Percentiles rank a stretch among this genome's conserved stretches.
Conservation (phyloP, 1,140 invertebrate genomes). For the Bombus cullumanus region DNA sequence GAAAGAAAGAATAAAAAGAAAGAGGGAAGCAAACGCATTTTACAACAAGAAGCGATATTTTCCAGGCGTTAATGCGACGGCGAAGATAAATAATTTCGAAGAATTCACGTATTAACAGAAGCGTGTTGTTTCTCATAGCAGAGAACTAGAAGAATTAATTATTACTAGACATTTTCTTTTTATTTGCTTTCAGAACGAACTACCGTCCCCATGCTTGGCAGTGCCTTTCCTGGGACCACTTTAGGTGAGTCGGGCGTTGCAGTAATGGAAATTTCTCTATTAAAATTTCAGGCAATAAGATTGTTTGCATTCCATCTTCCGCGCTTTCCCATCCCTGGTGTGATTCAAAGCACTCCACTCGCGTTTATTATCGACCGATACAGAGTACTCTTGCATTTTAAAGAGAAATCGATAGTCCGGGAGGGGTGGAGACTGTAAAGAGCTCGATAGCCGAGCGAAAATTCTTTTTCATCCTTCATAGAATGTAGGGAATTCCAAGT, state of each 20-base stretch:
- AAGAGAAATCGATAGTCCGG: conserved; percentile 21
- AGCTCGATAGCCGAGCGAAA: neutral
- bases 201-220: conserved; percentile 67
- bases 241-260: conserved; percentile 66
- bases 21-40: no score
- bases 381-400: conserved; percentile 32
- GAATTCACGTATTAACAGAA: neutral
- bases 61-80: neutral
- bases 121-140: neutral
- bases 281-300: conserved; percentile 48
- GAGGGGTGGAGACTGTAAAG: no score
- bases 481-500: no score
- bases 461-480: neutral
- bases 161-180: conserved; percentile 14
- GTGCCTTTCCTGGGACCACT: conserved; percentile 59
- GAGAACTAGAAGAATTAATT: conserved; percentile 26
- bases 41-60: neutral
- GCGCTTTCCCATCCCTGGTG: conserved; percentile 4
- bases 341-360: conserved; percentile 26
- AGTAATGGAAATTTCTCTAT: conserved; percentile 40
- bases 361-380: conserved; percentile 38
- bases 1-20: neutral
- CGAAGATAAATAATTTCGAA: neutral
- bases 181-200: conserved; percentile 64
- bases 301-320: conserved; percentile 37